phyloP scores from a whole-genome alignment of 2,113 vertebrate genomes.

The Tragelaphus buxtoni region DNA sequence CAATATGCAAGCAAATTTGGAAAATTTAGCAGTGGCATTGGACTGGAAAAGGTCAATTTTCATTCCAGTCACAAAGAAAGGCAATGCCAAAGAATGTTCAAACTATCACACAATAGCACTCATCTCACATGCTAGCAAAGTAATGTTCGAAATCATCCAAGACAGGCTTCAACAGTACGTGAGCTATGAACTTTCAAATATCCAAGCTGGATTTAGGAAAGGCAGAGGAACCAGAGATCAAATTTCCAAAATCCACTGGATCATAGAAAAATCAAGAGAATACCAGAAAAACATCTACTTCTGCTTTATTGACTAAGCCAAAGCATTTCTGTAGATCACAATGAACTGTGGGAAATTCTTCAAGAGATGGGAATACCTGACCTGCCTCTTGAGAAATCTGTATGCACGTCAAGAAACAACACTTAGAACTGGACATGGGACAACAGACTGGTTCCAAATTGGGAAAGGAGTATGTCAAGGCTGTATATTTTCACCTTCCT shows the following conservation, averaged over 20 bases:
- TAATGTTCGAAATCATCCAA: background rate
- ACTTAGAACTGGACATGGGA: background rate
- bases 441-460: background rate
- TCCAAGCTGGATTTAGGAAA: background rate
- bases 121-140: background rate
- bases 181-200: background rate
- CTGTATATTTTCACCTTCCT: background rate
- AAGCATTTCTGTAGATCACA: background rate
- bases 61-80: background rate
- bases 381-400: background rate
- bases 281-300: background rate
- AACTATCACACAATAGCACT: accelerated
- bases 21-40: background rate
- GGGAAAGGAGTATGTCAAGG: background rate
- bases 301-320: background rate
- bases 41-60: background rate
- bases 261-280: background rate
- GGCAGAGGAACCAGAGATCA: background rate
- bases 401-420: background rate
- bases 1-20: background rate
- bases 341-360: background rate
- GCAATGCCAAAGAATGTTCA: background rate
- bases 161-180: background rate
- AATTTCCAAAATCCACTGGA: background rate
- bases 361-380: background rate